These are phyloP conservation scores for Cacoxenus indagator DNA, from an alignment of 2,888 invertebrate species.

Conservation along the genomic window DNA sequence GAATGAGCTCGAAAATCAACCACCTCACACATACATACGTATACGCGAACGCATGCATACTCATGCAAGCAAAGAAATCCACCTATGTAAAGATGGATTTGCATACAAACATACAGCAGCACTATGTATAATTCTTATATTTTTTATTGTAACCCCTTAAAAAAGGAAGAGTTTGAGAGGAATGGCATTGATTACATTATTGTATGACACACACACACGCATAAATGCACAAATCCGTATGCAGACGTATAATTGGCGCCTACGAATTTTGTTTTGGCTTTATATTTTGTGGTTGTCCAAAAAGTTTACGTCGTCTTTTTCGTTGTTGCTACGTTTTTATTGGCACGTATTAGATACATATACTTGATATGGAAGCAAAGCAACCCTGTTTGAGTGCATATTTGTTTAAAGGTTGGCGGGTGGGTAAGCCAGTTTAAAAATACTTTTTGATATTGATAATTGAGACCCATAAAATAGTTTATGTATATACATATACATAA, in stretches of 20 bases:
- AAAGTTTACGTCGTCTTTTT: background rate
- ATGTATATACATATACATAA: conserved; percentile 32
- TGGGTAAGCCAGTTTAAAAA: background rate
- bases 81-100: no score
- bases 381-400: background rate
- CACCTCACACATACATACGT: no score
- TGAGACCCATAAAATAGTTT: conserved; percentile 45
- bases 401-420: conserved; percentile 25
- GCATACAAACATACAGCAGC: no score
- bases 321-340: conserved; percentile 37
- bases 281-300: background rate
- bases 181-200: no score
- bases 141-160: no score
- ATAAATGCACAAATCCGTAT: background rate
- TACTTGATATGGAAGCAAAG: conserved; percentile 20
- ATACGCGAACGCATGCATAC: no score
- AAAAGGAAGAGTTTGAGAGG: no score
- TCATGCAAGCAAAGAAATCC: no score
- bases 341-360: conserved; percentile 31
- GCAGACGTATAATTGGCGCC: background rate
- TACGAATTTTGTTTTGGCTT: no score
- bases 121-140: no score
- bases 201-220: background rate
- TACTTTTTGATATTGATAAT: background rate
- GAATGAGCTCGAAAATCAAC: no score